Base-by-base conservation (phyloP, 2,888 invertebrate genomes). In the Electrophaes corylata region DNA sequence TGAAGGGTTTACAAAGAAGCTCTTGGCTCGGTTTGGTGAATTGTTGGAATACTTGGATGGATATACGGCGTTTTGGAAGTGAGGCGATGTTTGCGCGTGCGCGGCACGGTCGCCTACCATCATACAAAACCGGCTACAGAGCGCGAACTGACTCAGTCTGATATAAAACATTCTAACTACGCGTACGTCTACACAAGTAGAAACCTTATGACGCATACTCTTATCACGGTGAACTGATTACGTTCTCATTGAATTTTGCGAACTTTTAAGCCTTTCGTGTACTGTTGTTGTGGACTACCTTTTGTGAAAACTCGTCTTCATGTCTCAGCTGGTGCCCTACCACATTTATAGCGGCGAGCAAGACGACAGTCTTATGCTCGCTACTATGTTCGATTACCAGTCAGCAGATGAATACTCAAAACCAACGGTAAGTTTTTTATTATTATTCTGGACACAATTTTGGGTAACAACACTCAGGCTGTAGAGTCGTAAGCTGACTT, bases 311-410 rank as follows among this genome's bases (percentile, higher is more conserved):
- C 73, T 75, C 73, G 78, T 76, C 90, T 92, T 92, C 88, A 94
- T 94, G 94, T 93, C 93, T 90, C 94, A 93, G 89, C 83, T 93
- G 92, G 94, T 94, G 88, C 94, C 94, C 61, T 93, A 88, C 77
- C 81, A 90, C 78, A 79, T 84, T 62, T 71, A 79, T 75, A 88
- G 76, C 83, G 73, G 88, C 86, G 92, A 92, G 76, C 90, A 88
- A 76, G 92, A 92, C 86, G 92, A 92, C 73, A 86, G 90, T 88
- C 91, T 92, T 43, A 91, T 92, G 91, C 91, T 91, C 84, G 89
- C 91, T 69, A 92, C 92, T 65, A 92, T 92, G 92, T 92, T 92
- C 78, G 92, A 92, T 60, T 91, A 89, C 77, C 92, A 91, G 73
- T n/a, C n/a, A n/a, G 78, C 83, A 67, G 91, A 92, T 68, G 90